Evolutionary conservation across 2,888 invertebrate species (phyloP), one percentile per base, ranked within the genome.

Genomic region (Labia minor): DNA sequence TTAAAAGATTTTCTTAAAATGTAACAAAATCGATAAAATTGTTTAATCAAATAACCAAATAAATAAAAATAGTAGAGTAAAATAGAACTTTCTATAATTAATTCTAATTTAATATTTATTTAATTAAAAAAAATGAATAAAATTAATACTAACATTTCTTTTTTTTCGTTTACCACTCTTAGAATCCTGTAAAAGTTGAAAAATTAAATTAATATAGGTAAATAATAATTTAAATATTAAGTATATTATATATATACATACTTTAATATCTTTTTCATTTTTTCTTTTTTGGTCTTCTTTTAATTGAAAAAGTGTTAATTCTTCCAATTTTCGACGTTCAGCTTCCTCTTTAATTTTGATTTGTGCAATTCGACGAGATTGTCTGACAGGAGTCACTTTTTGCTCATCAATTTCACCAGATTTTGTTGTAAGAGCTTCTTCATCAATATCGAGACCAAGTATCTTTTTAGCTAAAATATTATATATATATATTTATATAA

Each of bases 331-430:
- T 11, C 89, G 79, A 1, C 89, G 78, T 69, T 92, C 90, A 0
- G 90, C 90, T 75, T 92, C 91, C 74, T 93, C 92, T 71, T 86
- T 88, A 68, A 93, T 91, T 76, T 92, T 90, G 73, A 91, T 82
- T 76, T 92, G 92, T 0, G 93, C 94, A 72, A 95, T 90, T 68
- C 95, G 81, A 0, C 93, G 81, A 1, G 92, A 92, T 74, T 90
- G 89, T 6, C 94, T 79, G 2, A 92, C 87, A 0, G 84, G 83
- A 16, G 81, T 76, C 19, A 77, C 73, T 73, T 69, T 71, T 10
- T 37, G 75, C 73, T 21, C 70, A 75, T 70, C 70, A 74, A 75
- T 66, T 71, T 70, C 67, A 74, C 75, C n/a, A 71, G 69, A 69
- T 75, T 76, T 70, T 1, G 69, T 67, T 21, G 70, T 70, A 21